Percentiles rank a stretch among this genome's conserved stretches.
These are phyloP conservation scores for Drosophila macrospina DNA, from an alignment of 2,888 invertebrate genomes.

Conservation along the genomic window DNA sequence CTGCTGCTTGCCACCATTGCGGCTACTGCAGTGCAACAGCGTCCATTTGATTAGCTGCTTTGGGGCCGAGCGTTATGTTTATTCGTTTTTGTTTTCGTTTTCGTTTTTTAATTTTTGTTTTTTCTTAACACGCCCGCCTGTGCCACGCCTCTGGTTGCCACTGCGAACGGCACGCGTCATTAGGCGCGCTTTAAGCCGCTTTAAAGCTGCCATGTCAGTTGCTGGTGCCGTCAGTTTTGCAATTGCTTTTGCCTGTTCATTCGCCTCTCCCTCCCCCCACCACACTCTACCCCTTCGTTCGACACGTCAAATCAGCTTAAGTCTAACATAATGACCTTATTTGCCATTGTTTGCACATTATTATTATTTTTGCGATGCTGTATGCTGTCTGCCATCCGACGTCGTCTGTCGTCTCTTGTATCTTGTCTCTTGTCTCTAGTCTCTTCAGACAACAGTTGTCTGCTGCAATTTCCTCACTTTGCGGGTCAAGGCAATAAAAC, in stretches of 20 bases:
- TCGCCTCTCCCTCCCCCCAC: conserved; percentile 10
- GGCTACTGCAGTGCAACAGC: conserved; percentile 43
- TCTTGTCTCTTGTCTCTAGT: no score
- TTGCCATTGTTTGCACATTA: conserved; percentile 80
- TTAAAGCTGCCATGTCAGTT: conserved; percentile 51
- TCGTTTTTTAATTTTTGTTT: not conserved
- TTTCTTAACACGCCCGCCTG: conserved; percentile 47
- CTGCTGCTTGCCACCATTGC: conserved; percentile 7
- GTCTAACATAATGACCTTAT: conserved; percentile 78
- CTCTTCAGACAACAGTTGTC: no score
- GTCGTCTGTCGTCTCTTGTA: conserved; percentile 3
- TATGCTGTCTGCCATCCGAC: conserved; percentile 32
- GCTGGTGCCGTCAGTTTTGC: conserved; percentile 69
- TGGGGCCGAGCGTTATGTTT: conserved; percentile 38
- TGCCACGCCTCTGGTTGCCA: conserved; percentile 55
- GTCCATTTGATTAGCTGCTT: conserved; percentile 67
- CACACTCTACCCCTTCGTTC: conserved; percentile 8
- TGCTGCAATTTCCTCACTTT: conserved; percentile 70
- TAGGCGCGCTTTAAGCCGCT: conserved; percentile 76
- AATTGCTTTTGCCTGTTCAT: conserved; percentile 58
- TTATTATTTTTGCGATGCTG: conserved; percentile 66
- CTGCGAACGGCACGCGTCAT: conserved; percentile 73
- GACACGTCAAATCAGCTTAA: conserved; percentile 77
- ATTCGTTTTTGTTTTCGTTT: conserved; percentile 21
- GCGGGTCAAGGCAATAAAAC: conserved; percentile 76